Evolutionary conservation across 1,140 invertebrate genomes (phyloP), one percentile per base, ranked within the genome.

Genomic region (Laupala kohalensis): DNA sequence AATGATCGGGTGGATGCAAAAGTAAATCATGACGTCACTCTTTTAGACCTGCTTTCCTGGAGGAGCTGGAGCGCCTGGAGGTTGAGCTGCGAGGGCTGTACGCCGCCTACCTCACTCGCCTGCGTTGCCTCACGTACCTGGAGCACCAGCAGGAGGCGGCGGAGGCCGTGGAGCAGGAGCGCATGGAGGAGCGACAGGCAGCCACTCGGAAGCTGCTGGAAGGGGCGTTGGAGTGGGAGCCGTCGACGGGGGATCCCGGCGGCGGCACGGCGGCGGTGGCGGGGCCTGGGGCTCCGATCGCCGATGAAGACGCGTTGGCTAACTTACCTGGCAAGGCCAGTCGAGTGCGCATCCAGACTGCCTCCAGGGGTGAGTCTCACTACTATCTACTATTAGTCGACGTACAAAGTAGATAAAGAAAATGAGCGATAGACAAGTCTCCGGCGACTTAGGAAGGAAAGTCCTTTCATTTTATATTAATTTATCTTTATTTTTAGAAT

Each of bases 51-150:
- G 96, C 96, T 0, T 98, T 97, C 80, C 92, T 98, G 87, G 93
- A 97, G 77, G 97, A 99, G 80, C 96, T 97, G 80, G 94, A 97
- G 74, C 89, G 90, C 65, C 84, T 96, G 13, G 96, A 99, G 81
- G 83, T 86, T 64, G 94, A 97, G 78, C 80, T 98, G 6, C 89
- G 92, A 76, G 82, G 86, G 75, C 81, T 96, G 15, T 98, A 97
- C 81, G 88, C 93, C 67, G 86, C 91, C 72, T 99, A 98, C 82
- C 88, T 98, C 30, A 83, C 91, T 67, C 89, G 94, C 70, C 91
- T 94, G 78, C 87, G 96, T 30, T 94, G 93, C 76, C 85, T 97
- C 2, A 89, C 90, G n/a, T 92, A 89, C 78, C 80, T 95, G 5
- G 91, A 94, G 77, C 87, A 90, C 74, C 84, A 90, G 73, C 84